phyloP scores from a whole-genome alignment of 2,113 vertebrate species.

The Mixornis gularis region DNA sequence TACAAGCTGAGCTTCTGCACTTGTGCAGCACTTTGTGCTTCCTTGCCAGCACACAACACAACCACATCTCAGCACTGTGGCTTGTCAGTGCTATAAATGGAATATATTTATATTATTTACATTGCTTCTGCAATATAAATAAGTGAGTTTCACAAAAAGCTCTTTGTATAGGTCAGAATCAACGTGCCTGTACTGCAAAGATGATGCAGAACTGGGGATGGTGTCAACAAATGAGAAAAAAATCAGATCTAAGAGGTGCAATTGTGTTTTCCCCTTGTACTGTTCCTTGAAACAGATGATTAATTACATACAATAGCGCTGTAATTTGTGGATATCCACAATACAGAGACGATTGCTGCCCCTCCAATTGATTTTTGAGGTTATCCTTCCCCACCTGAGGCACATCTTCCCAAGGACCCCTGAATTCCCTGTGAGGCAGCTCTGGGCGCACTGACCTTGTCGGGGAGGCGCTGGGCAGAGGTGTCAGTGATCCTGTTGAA shows the following conservation, averaged over 20 bases:
- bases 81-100: neutral
- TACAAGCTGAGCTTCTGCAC: neutral
- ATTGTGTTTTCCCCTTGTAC: neutral
- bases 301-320: neutral
- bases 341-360: neutral
- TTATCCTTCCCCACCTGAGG: neutral
- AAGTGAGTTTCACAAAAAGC: neutral
- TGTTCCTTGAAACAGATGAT: neutral
- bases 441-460: constrained; percentile 76
- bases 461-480: constrained; percentile 81
- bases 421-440: rapidly evolving
- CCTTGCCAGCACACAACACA: neutral
- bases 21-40: neutral
- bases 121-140: neutral
- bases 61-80: neutral
- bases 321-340: neutral
- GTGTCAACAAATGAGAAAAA: neutral
- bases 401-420: neutral
- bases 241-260: neutral
- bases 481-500: constrained; percentile 91
- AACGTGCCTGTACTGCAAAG: neutral
- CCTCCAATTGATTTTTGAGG: neutral
- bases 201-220: no score
- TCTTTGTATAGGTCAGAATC: neutral
- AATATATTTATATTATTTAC: neutral